phyloP scores from a whole-genome alignment of 2,113 vertebrate genomes.

The Dromaius novaehollandiae region DNA sequence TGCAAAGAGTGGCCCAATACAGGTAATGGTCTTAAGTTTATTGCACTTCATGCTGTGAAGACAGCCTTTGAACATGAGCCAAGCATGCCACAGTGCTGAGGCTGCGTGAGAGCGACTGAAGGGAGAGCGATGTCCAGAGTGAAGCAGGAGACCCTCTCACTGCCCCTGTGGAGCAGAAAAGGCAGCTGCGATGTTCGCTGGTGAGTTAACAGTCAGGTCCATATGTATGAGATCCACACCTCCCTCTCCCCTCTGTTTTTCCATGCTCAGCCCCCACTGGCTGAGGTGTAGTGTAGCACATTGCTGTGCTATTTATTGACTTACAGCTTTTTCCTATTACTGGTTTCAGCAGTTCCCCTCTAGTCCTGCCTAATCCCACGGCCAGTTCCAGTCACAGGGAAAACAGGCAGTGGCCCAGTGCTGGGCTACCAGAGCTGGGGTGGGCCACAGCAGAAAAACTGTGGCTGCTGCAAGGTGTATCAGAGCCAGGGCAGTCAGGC shows the following conservation, averaged over 20 bases:
- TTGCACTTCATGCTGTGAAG: background rate
- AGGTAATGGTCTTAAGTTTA: background rate
- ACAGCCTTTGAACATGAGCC: background rate
- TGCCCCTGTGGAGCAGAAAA: background rate
- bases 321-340: background rate
- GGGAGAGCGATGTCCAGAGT: background rate
- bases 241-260: background rate
- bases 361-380: background rate
- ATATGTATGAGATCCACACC: background rate
- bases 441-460: background rate
- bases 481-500: background rate
- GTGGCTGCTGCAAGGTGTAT: background rate
- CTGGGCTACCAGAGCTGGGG: background rate
- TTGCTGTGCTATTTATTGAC: background rate
- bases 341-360: background rate
- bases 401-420: background rate
- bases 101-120: background rate
- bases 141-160: background rate
- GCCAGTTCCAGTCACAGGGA: background rate
- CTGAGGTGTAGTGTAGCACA: background rate
- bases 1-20: background rate
- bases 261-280: background rate
- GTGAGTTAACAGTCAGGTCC: background rate
- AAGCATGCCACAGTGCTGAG: background rate
- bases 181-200: background rate